Base-by-base conservation (phyloP, 2,888 invertebrate species). In the Bhutanitis thaidina region DNA sequence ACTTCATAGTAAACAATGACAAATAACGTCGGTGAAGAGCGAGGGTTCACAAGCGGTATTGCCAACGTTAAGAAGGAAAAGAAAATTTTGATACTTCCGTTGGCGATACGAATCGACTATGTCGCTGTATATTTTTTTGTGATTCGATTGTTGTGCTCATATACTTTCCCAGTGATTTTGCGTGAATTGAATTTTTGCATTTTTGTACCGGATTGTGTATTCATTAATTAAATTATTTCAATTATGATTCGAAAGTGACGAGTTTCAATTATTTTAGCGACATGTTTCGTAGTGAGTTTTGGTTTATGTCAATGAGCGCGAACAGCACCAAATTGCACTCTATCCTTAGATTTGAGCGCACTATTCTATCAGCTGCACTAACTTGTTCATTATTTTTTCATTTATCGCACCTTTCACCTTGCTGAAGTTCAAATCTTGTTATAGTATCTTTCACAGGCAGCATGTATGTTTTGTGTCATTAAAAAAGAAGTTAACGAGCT, bases 1-100 rank as follows among this genome's bases (percentile, higher is more conserved):
- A 89, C 53, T 89, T 89, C 35, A 60, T 89, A 1, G 88, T 89
- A 9, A 89, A 89, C 52, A 89, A 88, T 58, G 88, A 89, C 57
- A 73, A 82, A 43, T 39, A 35, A 45, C 12, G 12, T 32, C 32
- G 20, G 2, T 5, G 20, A 3, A n/a, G n/a, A n/a, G n/a, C n/a
- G n/a, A n/a, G n/a, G n/a, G n/a, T n/a, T n/a, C n/a, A n/a, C n/a
- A n/a, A n/a, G n/a, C n/a, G n/a, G n/a, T n/a, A n/a, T n/a, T n/a
- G n/a, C n/a, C n/a, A n/a, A n/a, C n/a, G n/a, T n/a, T n/a, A n/a
- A n/a, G n/a, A n/a, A n/a, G n/a, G n/a, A n/a, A n/a, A n/a, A n/a
- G n/a, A n/a, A n/a, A n/a, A n/a, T n/a, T n/a, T n/a, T n/a, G n/a
- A n/a, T 20, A 20, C 20, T 3, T 20, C 2, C 5, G 5, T 20